A percentile compares a stretch with the other conserved stretches of the same genome.
Evolutionary conservation across 1,140 invertebrate species (phyloP).

Genomic region (Calliphora vicina): DNA sequence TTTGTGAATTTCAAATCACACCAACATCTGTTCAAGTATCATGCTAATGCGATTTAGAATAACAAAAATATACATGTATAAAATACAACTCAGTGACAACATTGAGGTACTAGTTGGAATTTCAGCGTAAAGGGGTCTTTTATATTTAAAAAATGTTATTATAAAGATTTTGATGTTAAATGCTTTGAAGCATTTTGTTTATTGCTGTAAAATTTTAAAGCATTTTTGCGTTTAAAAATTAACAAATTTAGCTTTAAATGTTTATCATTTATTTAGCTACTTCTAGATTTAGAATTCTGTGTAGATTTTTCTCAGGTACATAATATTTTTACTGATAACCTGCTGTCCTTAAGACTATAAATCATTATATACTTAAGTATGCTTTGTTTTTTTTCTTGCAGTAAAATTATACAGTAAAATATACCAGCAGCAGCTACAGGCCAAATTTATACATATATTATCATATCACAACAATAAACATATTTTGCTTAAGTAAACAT

Average conservation of each 20-base stretch:
- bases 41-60: constrained; percentile 45
- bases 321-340: not conserved
- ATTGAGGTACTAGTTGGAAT: no score
- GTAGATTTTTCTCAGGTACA: not conserved
- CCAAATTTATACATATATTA: not conserved
- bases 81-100: no score
- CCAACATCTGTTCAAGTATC: constrained; percentile 61
- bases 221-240: no score
- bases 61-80: no score
- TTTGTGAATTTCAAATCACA: constrained; percentile 52
- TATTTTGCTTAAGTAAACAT: constrained; percentile 38
- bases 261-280: no score
- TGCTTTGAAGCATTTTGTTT: no score
- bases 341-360: not conserved
- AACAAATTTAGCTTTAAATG: no score
- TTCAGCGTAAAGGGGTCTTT: no score
- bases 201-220: no score
- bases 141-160: no score
- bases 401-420: not conserved
- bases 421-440: not conserved
- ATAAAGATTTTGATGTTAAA: no score
- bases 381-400: not conserved
- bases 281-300: no score
- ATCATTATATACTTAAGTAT: not conserved
- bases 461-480: constrained; percentile 38